phyloP scores from a whole-genome alignment of 2,888 invertebrate genomes.

The Leptopterna dolabrata region DNA sequence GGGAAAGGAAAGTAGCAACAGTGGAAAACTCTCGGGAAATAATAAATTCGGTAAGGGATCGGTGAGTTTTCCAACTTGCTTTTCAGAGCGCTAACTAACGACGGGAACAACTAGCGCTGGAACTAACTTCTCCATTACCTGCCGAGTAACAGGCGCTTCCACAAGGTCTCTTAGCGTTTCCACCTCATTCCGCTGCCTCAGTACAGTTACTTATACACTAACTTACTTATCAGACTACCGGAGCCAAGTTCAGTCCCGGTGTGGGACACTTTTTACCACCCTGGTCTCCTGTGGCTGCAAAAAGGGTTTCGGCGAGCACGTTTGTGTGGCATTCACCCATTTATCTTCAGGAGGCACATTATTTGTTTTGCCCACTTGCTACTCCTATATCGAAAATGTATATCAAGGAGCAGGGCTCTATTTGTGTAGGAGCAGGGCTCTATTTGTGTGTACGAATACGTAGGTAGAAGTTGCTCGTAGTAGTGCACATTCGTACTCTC shows the following conservation, averaged over 20 bases:
- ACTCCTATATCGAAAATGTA: no score
- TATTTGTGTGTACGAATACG: no score
- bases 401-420: no score
- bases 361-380: no score
- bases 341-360: no score
- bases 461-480: no score
- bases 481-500: no score
- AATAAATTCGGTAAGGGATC: not conserved
- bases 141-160: not conserved
- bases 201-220: not conserved
- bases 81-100: not conserved
- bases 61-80: not conserved
- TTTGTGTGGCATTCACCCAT: no score
- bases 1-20: not conserved
- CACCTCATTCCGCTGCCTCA: not conserved
- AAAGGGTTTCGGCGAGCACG: not conserved
- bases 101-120: not conserved
- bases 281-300: not conserved
- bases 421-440: no score
- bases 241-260: not conserved
- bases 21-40: not conserved
- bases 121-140: constrained; percentile 6
- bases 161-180: not conserved
- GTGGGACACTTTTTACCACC: not conserved
- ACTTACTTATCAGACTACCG: not conserved